Evolutionary conservation across 2,888 invertebrate species (phyloP), one percentile per base, ranked within the genome.

Genomic region (Xylocampa areola): DNA sequence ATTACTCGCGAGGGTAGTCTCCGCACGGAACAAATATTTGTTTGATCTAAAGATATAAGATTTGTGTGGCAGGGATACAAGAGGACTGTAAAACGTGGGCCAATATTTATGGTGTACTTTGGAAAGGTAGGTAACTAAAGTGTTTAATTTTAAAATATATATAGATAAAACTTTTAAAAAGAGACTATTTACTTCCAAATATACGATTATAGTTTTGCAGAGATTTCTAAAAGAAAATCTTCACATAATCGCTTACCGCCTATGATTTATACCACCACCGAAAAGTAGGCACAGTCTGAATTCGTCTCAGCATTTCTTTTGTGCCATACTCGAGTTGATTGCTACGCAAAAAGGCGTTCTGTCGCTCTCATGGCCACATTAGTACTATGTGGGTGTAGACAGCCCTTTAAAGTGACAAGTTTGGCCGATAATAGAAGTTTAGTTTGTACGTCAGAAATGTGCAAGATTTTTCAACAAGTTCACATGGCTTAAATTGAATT

Each of bases 271-370:
- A 11, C 67, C 32, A 48, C 11, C 35, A 19, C 7, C 19, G 2
- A 43, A 64, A 55, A 57, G 32, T 25, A 25, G 13, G 49, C 33
- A 35, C 37, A 67, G 62, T 49, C 63, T 40, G 33, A 53, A 50
- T 60, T 52, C 25, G 49, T 62, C 47, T 52, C 63, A 61, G 44
- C 55, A 23, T 60, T 63, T 60, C 67, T 74, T 74, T 70, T 67
- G 57, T 73, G 36, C 50, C 49, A 48, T 61, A 66, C 59, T 67
- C 41, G 41, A 48, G 71, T 75, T 71, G 72, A 75, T 72, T 73
- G 73, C 52, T 40, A 29, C 32, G 43, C 47, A 53, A 70, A 69
- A 41, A 60, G 68, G 40, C 41, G 48, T 64, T 68, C 49, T 66
- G 62, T 66, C 49, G 55, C 36, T 48, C 37, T 44, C 51, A 36